Evolutionary conservation across 1,140 invertebrate species (phyloP).

Genomic region (Ceratitis capitata): DNA sequence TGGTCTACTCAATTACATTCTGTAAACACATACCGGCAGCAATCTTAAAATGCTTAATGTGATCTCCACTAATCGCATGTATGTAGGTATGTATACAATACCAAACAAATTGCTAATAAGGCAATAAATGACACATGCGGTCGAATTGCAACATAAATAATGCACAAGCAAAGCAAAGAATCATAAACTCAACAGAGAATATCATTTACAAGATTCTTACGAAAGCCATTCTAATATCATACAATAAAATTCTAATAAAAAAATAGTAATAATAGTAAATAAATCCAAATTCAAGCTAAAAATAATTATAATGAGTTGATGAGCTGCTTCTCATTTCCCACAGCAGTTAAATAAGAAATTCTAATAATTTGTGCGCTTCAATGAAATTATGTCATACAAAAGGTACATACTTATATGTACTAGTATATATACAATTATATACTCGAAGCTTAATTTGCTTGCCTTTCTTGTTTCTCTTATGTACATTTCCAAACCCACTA

Average conservation of each 20-base stretch:
- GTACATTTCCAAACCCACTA: background rate
- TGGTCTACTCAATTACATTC: background rate
- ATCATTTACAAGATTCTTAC: conserved; percentile 3
- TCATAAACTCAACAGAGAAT: background rate
- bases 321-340: background rate
- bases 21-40: background rate
- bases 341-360: background rate
- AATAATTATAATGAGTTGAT: background rate
- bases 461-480: no score
- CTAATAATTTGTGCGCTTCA: background rate
- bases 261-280: no score
- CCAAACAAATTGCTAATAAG: background rate
- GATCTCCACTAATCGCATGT: background rate
- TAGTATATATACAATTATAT: background rate
- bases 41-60: background rate
- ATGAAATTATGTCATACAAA: background rate
- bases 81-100: background rate
- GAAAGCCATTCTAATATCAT: background rate
- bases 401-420: background rate
- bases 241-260: background rate
- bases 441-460: background rate
- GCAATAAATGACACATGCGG: conserved; percentile 18
- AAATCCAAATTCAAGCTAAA: background rate
- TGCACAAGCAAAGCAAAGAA: background rate
- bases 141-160: conserved; percentile 15